These are phyloP conservation scores for Cariama cristata DNA, from an alignment of 2,113 vertebrate genomes.

Conservation along the genomic window DNA sequence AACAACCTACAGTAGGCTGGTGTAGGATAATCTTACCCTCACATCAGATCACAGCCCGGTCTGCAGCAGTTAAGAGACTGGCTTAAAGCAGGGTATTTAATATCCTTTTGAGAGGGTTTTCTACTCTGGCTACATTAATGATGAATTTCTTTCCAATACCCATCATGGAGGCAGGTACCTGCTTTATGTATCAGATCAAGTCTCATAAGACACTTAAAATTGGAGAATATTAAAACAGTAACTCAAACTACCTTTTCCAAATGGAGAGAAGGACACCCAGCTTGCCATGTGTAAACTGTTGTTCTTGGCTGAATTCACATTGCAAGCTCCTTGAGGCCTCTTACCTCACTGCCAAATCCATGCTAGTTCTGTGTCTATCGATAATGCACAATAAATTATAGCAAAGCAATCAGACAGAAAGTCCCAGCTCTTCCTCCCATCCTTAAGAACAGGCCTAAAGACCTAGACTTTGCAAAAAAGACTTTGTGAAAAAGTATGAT, in stretches of 20 bases:
- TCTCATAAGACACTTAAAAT: not conserved
- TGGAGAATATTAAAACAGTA: not conserved
- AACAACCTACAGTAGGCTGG: not conserved
- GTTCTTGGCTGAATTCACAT: not conserved
- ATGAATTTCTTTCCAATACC: not conserved
- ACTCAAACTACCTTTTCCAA: not conserved
- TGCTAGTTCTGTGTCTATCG: accelerated
- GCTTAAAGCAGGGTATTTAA: not conserved
- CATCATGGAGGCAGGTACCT: not conserved
- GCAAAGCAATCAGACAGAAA: not conserved
- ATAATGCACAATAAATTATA: not conserved
- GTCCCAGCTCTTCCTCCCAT: not conserved
- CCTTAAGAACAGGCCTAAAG: not conserved
- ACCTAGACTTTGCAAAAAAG: not conserved
- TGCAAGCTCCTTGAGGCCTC: not conserved
- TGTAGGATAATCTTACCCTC: not conserved
- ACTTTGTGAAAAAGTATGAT: not conserved
- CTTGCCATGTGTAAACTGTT: not conserved
- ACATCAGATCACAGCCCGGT: not conserved
- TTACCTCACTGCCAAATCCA: not conserved
- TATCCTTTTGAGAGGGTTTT: not conserved
- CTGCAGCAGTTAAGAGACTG: not conserved
- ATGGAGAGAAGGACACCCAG: not conserved
- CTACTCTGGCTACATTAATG: not conserved
- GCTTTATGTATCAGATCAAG: not conserved